Percentiles rank a stretch among this genome's conserved stretches.
Conservation (phyloP, 23 tunicate species). For the Phallusia fumigata region DNA sequence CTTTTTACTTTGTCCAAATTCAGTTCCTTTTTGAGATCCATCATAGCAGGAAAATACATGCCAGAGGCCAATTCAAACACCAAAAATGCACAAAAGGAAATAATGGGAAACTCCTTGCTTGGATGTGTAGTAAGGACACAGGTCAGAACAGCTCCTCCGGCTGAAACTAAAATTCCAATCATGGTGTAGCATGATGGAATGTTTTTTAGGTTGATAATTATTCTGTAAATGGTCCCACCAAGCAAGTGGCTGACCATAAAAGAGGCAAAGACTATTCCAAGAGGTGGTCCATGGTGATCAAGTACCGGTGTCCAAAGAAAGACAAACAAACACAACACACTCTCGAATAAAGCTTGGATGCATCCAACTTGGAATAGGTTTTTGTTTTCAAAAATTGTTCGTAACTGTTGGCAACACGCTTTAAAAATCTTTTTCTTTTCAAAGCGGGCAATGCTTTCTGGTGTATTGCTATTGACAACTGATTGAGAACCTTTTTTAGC, state of each 20-base stretch:
- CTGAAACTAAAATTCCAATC: conserved; percentile 18
- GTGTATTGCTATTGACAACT: neutral
- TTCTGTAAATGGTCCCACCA: conserved; percentile 47
- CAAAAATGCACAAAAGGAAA: conserved; percentile 76
- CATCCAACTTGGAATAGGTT: conserved; percentile 52
- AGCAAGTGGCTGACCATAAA: conserved; percentile 85
- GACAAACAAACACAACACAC: conserved; percentile 91
- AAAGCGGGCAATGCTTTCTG: neutral
- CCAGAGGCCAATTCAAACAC: conserved; percentile 79
- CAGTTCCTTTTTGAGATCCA: conserved; percentile 44
- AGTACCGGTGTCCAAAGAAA: conserved; percentile 98
- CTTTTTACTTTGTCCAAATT: conserved; percentile 42
- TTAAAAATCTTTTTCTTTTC: conserved; percentile 33
- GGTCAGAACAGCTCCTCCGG: conserved; percentile 55
- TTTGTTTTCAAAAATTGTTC: conserved; percentile 37
- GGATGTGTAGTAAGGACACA: conserved; percentile 88
- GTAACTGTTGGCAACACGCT: conserved; percentile 28
- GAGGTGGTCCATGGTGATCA: conserved; percentile 95
- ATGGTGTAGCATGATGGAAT: neutral
- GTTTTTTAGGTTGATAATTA: neutral
- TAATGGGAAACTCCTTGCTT: conserved; percentile 75
- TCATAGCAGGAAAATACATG: conserved; percentile 79
- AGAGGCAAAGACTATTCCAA: conserved; percentile 91
- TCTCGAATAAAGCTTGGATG: conserved; percentile 89
- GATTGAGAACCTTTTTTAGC: neutral